These are phyloP conservation scores for Alitta virens DNA, from an alignment of 2,888 invertebrate species.

Conservation along the genomic window DNA sequence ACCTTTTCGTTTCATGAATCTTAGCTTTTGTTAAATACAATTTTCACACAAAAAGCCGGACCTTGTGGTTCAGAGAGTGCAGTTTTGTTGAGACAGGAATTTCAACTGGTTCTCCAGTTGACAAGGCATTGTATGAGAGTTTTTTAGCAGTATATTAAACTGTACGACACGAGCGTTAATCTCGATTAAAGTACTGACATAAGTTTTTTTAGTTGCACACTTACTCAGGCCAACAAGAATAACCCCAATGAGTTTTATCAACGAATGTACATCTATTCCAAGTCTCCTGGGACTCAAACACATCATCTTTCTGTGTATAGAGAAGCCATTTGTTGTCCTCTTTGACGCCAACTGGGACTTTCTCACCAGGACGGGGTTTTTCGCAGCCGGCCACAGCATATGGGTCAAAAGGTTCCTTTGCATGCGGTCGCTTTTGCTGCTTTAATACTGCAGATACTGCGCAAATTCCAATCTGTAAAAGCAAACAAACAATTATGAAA, in stretches of 20 bases:
- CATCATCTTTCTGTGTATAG: constrained; percentile 63
- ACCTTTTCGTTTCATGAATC: too few relatives aligned
- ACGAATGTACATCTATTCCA: constrained; percentile 75
- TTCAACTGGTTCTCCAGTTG: too few relatives aligned
- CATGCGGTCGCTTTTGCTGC: constrained; percentile 70
- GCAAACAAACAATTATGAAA: not conserved
- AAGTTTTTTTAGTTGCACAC: too few relatives aligned
- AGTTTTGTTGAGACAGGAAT: too few relatives aligned
- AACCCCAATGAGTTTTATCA: constrained; percentile 67
- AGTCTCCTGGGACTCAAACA: constrained; percentile 66
- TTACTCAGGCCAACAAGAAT: constrained; percentile 62
- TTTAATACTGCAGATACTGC: constrained; percentile 67
- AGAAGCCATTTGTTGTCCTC: constrained; percentile 75
- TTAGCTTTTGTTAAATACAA: too few relatives aligned
- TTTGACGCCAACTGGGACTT: constrained; percentile 59
- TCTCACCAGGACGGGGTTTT: constrained; percentile 15
- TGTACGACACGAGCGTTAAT: too few relatives aligned
- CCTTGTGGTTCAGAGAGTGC: too few relatives aligned
- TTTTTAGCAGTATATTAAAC: too few relatives aligned
- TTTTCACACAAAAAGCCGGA: too few relatives aligned
- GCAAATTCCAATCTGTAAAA: constrained; percentile 62
- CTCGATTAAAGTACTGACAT: too few relatives aligned
- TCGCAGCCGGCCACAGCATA: constrained; percentile 31
- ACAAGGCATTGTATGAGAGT: too few relatives aligned
- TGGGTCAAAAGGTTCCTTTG: constrained; percentile 65